These are phyloP conservation scores for Glandiceps talaboti DNA, from an alignment of 53 echinoderm and acorn worm genomes.

Conservation along the genomic window DNA sequence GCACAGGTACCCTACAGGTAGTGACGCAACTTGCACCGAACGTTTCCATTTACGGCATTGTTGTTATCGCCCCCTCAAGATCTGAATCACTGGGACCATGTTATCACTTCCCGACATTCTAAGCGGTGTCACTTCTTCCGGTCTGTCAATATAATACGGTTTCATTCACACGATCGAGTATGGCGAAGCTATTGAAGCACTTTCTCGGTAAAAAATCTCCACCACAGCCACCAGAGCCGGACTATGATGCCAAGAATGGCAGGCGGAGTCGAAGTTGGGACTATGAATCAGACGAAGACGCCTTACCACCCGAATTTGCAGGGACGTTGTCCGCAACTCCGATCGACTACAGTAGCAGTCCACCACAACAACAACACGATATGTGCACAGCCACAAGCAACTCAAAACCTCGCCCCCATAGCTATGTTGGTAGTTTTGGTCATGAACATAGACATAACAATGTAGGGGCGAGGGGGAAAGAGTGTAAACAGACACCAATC, in stretches of 20 bases:
- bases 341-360: background rate
- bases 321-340: background rate
- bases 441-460: background rate
- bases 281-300: background rate
- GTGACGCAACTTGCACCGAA: too few species aligned
- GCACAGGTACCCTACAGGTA: too few species aligned
- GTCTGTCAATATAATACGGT: background rate
- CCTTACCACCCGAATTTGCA: background rate
- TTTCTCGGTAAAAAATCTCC: constrained; percentile 39
- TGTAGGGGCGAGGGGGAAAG: background rate
- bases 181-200: constrained; percentile 58
- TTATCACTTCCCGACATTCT: background rate
- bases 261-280: background rate
- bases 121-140: background rate
- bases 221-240: constrained; percentile 63
- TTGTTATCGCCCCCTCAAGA: too few species aligned
- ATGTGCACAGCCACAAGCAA: background rate
- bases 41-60: too few species aligned
- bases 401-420: background rate
- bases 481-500: background rate
- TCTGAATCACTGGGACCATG: too few species aligned
- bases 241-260: constrained; percentile 28
- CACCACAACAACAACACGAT: background rate
- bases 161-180: too few species aligned
- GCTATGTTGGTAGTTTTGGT: background rate